Conservation (phyloP, 2,113 vertebrate genomes). For the Ctenomys sociabilis region DNA sequence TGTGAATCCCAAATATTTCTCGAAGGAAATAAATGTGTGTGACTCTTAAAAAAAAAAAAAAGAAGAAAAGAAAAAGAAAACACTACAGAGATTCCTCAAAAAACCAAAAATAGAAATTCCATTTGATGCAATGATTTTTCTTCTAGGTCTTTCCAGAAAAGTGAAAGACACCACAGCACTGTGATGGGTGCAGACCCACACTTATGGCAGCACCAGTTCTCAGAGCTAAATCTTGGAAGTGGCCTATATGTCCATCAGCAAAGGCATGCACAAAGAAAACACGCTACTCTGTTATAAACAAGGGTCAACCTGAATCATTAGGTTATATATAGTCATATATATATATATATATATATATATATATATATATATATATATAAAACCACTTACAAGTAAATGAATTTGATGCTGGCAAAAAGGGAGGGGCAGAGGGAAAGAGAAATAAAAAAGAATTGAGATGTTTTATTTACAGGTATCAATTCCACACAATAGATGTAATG, state of each 20-base stretch:
- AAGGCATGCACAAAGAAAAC: neutral
- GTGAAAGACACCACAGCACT: neutral
- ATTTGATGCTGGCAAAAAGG: neutral
- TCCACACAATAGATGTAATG: neutral
- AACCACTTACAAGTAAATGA: neutral
- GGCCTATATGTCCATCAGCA: neutral
- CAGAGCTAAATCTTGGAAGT: neutral
- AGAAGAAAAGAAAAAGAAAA: too few species aligned
- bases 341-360: neutral
- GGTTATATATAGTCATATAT: neutral
- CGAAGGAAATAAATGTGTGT: neutral
- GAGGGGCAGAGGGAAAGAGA: neutral
- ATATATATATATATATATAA: neutral
- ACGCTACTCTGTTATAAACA: neutral
- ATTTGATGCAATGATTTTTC: neutral
- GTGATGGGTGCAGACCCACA: neutral
- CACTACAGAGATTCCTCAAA: neutral
- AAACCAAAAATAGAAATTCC: neutral
- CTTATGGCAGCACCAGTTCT: neutral
- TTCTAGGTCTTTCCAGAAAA: neutral
- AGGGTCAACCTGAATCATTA: neutral
- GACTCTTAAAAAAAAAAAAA: too few species aligned
- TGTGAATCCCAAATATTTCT: conserved; percentile 4
- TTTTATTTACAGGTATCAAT: neutral
- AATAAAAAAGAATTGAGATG: neutral